Evolutionary conservation across 2,888 invertebrate species (phyloP).

Genomic region (Syrphus vitripennis): DNA sequence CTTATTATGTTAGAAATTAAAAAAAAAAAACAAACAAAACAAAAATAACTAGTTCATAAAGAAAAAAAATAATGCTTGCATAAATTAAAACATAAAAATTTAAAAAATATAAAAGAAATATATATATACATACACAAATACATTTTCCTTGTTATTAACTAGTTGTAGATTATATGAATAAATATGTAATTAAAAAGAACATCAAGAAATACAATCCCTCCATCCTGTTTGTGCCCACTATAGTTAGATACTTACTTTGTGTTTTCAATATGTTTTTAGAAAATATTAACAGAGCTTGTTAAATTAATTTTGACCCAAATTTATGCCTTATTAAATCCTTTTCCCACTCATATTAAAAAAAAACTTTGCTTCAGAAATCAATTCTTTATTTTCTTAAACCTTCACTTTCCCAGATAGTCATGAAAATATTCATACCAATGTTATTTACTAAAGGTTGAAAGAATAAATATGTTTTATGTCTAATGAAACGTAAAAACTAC

Average conservation of each 20-base stretch:
- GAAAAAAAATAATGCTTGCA: conserved; percentile 49
- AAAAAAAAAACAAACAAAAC: not conserved
- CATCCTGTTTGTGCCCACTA: conserved; percentile 51
- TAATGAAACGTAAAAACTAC: not conserved
- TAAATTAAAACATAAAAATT: conserved; percentile 38
- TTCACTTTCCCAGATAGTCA: too few relatives aligned
- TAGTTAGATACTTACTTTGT: not conserved
- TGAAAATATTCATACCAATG: not conserved
- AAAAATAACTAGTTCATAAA: not conserved
- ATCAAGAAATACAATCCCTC: conserved; percentile 61
- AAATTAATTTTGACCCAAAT: not conserved
- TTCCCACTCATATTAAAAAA: too few relatives aligned
- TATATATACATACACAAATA: conserved; percentile 16
- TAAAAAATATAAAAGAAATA: conserved; percentile 12
- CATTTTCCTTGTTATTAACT: conserved; percentile 64
- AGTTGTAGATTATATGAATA: conserved; percentile 48
- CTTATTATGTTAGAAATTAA: conserved; percentile 42
- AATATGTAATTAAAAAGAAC: conserved; percentile 32
- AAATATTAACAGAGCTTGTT: not conserved
- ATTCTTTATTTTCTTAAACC: too few relatives aligned
- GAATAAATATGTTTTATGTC: too few relatives aligned
- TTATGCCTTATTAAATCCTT: not conserved
- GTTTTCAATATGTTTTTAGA: not conserved
- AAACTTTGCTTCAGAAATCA: too few relatives aligned
- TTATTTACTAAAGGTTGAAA: too few relatives aligned